Conservation (phyloP, 2,113 vertebrate genomes). For the Cyanistes caeruleus region DNA sequence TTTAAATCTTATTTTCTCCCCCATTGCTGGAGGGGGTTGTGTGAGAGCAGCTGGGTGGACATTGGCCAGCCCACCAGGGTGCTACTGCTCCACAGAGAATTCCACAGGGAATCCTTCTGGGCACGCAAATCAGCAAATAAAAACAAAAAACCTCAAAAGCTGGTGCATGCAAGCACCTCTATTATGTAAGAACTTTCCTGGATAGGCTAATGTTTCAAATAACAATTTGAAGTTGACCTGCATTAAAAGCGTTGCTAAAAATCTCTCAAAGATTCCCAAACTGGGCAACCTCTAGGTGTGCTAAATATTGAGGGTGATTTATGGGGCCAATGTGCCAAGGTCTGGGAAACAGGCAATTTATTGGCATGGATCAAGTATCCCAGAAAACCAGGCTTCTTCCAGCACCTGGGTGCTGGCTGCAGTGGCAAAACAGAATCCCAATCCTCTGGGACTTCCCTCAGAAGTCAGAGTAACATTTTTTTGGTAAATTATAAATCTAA, state of each 20-base stretch:
- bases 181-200: not conserved
- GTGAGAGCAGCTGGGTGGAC: not conserved
- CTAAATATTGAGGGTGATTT: not conserved
- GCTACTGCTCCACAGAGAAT: not conserved
- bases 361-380: not conserved
- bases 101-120: not conserved
- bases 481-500: not conserved
- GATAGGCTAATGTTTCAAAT: not conserved
- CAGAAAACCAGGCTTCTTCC: not conserved
- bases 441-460: not conserved
- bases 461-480: not conserved
- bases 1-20: not conserved
- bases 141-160: not conserved
- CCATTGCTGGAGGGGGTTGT: rapidly evolving
- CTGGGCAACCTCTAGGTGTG: not conserved
- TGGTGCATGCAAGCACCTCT: rapidly evolving
- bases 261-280: not conserved
- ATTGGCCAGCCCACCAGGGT: not conserved
- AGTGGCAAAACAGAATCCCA: not conserved
- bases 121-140: not conserved
- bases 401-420: not conserved
- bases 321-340: not conserved
- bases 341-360: not conserved
- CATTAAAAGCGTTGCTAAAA: not conserved
- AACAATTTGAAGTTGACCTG: not conserved